Conservation (phyloP, 1,140 invertebrate species). For the Lucilia cuprina region DNA sequence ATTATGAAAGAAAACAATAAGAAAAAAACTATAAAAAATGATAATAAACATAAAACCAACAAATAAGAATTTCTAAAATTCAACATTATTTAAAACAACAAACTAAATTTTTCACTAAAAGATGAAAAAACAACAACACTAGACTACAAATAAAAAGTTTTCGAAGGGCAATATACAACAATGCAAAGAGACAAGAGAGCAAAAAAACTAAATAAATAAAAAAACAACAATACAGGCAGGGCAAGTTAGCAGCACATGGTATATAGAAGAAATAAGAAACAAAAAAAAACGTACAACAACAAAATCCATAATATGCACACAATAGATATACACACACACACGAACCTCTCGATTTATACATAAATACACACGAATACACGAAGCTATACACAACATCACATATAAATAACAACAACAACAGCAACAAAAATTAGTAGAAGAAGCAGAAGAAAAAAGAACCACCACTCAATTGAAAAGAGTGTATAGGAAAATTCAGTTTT, state of each 20-base stretch:
- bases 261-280: background rate
- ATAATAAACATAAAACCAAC: background rate
- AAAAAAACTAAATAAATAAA: background rate
- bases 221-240: background rate
- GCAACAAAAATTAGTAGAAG: background rate
- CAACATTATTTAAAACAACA: background rate
- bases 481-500: background rate
- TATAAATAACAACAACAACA: background rate
- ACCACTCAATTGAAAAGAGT: constrained; percentile 5
- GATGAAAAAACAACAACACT: background rate
- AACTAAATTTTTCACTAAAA: background rate
- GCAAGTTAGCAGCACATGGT: background rate
- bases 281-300: background rate
- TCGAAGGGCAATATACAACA: background rate
- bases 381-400: background rate
- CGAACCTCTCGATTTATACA: background rate
- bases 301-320: background rate
- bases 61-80: background rate
- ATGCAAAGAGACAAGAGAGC: background rate
- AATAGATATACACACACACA: background rate
- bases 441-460: background rate
- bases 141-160: background rate
- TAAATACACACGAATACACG: background rate
- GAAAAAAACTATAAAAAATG: background rate
- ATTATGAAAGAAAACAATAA: background rate